Evolutionary conservation across 92 coral and sea anemone species (phyloP), one percentile per base, ranked within the genome.

Genomic region (Muricea muricata): DNA sequence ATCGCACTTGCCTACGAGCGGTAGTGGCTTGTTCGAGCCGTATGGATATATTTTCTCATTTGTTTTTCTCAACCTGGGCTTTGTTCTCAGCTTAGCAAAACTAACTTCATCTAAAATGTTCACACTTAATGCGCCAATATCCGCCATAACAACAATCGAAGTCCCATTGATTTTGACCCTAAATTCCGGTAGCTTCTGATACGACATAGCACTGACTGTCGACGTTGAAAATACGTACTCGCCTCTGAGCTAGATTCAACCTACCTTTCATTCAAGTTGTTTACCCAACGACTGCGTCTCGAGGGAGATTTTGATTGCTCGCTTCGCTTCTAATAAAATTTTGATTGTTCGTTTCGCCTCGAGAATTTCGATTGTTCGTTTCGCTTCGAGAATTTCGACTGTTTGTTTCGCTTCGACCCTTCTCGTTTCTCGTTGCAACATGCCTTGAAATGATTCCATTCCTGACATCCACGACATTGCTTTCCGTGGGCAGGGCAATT

Each of bases 71-170:
- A 74, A 32, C 61, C 30, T 35, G 5, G 57, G 75, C 48, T 75
- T 4, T 39, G 32, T 61, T 58, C 65, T 80, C 35, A 80, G 39
- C 61, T 66, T 63, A 21, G 40, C 75, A 50, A 20, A 42, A 28
- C 58, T 48, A 31, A 21, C 41, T 29, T 47, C 73, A 50, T 73
- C 79, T 28, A 75, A 30, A 33, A 72, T 47, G 28, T 83, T 72
- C 23, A 71, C 70, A 35, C 81, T 83, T n/a, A n/a, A n/a, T 24
- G 87, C 78, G 57, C 81, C 81, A 21, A 81, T 71, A 31, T 72
- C 81, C 26, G 87, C 87, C 87, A 72, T 83, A 75, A 83, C 37
- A 30, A 34, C 72, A 77, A 83, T 35, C 54, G 21, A n/a, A n/a
- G 65, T 83, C 35, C 87, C 81, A 0, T 61, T 65, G 14, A 82